Conservation (phyloP, 2,888 invertebrate species). For the Eudiplozoon nipponicum region DNA sequence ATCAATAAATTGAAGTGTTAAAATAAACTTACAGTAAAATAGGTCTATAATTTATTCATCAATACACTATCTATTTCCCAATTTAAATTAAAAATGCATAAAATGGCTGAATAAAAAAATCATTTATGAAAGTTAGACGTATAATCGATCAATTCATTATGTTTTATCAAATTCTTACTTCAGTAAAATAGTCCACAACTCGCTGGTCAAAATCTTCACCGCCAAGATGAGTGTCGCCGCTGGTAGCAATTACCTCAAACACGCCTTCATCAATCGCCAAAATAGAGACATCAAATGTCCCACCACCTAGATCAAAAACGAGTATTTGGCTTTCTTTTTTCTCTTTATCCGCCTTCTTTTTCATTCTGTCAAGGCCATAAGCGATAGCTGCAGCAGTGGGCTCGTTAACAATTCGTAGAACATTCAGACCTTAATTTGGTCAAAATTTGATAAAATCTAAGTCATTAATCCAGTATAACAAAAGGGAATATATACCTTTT, state of each 20-base stretch:
- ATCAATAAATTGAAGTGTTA: no score
- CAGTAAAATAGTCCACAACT: conserved; percentile 45
- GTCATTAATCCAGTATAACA: no score
- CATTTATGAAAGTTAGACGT: no score
- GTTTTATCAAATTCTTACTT: conserved; percentile 27
- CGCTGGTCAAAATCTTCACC: conserved; percentile 41
- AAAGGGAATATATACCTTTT: no score
- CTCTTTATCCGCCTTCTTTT: conserved; percentile 18
- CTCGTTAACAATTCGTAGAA: conserved; percentile 44
- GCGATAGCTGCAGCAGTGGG: conserved; percentile 43
- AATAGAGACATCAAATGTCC: conserved; percentile 73
- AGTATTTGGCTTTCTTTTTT: conserved; percentile 31
- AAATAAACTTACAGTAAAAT: no score
- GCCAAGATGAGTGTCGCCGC: conserved; percentile 67
- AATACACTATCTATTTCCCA: no score
- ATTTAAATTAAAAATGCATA: no score
- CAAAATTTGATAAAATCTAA: no score
- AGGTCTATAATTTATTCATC: no score
- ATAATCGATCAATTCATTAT: no score
- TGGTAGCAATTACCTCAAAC: conserved; percentile 74
- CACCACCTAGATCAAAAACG: conserved; percentile 42
- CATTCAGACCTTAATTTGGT: conserved; percentile 36
- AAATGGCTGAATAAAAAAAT: no score
- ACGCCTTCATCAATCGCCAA: conserved; percentile 67
- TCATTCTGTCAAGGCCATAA: conserved; percentile 66